Base-by-base conservation (phyloP, 2,888 invertebrate species). In the Thelaira solivaga region DNA sequence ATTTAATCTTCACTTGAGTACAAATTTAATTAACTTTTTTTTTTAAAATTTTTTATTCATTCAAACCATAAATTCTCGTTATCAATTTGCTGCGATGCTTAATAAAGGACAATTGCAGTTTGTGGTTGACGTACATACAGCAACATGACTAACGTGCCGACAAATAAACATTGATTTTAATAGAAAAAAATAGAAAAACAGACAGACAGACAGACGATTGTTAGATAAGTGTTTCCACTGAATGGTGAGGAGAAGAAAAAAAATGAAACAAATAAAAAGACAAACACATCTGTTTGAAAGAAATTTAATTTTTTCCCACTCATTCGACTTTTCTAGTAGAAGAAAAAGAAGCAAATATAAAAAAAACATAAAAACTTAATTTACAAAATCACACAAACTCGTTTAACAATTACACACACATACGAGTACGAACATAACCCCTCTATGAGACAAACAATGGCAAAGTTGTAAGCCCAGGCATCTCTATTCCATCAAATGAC, bases 401-500 rank as follows among this genome's bases (percentile, higher is more conserved):
- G 5, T 65, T 24, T 20, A 59, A 51, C 59, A 51, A 74, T 43
- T 55, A 53, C 53, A 18, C 10, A 51, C n/a, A n/a, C n/a, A n/a
- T n/a, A n/a, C n/a, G n/a, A n/a, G 34, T 34, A n/a, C 4, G n/a
- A 34, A 11, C 11, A 43, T 3, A 29, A 18, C 34, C 34, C 53
- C 61, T 18, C 18, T 24, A 7, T 20, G 34, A 41, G 45, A 53
- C 36, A 68, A 75, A 72, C 72, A 72, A 72, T 72, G 29, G 55
- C 7, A 47, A 74, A 74, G 53, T 74, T 78, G 55, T 53, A 55
- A 65, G 78, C 53, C 59, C 29, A 24, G 47, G 53, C 61, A 53
- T 67, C 61, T 71, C 69, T 74, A 78, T 78, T 78, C 74, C 78
- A 78, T 78, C 78, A 78, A 78, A 55, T 78, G 71, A 77, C 72